Conservation (phyloP, 2,888 invertebrate species). For the Xiphydria camelus region DNA sequence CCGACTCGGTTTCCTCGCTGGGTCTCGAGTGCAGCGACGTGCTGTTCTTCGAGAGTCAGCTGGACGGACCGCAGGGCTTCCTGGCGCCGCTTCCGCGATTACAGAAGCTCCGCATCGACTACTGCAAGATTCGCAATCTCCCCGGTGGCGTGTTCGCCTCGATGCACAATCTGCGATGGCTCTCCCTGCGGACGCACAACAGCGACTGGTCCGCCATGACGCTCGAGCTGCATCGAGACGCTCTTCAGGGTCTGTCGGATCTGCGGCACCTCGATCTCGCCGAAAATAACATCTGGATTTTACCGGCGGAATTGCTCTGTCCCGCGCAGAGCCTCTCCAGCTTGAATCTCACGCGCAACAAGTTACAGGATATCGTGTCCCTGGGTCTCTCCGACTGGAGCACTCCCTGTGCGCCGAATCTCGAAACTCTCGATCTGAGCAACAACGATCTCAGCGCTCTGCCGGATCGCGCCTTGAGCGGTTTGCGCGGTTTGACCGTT, state of each 20-base stretch:
- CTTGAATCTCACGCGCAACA: conserved; percentile 76
- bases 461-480: conserved; percentile 72
- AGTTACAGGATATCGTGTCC: conserved; percentile 76
- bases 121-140: conserved; percentile 76
- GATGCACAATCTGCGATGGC: conserved; percentile 67
- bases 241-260: conserved; percentile 70
- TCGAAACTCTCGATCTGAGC: conserved; percentile 75
- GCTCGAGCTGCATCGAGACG: conserved; percentile 73
- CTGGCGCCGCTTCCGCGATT: conserved; percentile 68
- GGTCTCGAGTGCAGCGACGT: conserved; percentile 76
- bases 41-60: conserved; percentile 72
- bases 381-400: conserved; percentile 75
- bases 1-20: conserved; percentile 70
- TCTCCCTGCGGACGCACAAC: conserved; percentile 75
- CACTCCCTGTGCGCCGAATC: conserved; percentile 69
- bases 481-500: conserved; percentile 70
- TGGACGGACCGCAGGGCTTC: conserved; percentile 63
- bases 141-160: conserved; percentile 72
- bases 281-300: conserved; percentile 77
- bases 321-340: conserved; percentile 70
- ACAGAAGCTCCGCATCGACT: conserved; percentile 71
- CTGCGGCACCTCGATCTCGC: conserved; percentile 71
- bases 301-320: conserved; percentile 75
- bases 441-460: conserved; percentile 73
- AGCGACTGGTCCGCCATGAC: conserved; percentile 81